phyloP scores from a whole-genome alignment of 2,113 vertebrate genomes.

The Melozone crissalis region DNA sequence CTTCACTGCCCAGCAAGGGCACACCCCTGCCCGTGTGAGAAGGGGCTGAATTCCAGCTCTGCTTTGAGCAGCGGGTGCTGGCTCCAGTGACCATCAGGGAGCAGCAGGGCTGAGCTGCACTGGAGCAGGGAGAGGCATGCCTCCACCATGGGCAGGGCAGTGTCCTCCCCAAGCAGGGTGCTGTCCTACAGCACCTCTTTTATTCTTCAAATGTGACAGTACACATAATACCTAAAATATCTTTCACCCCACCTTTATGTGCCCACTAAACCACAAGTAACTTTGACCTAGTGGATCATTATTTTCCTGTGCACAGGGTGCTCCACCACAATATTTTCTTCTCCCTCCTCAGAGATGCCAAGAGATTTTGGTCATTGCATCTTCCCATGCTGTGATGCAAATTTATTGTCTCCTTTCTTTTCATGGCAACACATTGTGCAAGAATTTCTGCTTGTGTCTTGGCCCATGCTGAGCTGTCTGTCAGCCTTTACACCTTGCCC shows the following conservation, averaged over 20 bases:
- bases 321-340: neutral
- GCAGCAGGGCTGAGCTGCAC: neutral
- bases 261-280: neutral
- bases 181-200: neutral
- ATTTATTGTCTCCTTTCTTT: neutral
- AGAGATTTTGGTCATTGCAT: neutral
- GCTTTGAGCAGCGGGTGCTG: neutral
- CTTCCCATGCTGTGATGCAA: neutral
- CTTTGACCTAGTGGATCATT: neutral
- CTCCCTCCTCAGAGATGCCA: neutral
- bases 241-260: neutral
- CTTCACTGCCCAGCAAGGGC: fast-evolving
- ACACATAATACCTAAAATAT: neutral
- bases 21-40: neutral
- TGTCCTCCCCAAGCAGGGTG: fast-evolving
- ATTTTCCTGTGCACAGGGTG: neutral
- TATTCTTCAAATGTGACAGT: neutral
- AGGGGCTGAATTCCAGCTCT: neutral
- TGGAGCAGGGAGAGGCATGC: neutral
- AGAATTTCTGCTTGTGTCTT: neutral
- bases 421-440: neutral
- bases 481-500: conserved; percentile 18
- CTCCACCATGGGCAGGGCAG: neutral
- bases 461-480: conserved; percentile 27
- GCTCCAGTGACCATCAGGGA: fast-evolving